Percentiles rank a stretch among this genome's conserved stretches.
phyloP scores from a whole-genome alignment of 92 coral and sea anemone genomes.

The Parazoanthus darwini region DNA sequence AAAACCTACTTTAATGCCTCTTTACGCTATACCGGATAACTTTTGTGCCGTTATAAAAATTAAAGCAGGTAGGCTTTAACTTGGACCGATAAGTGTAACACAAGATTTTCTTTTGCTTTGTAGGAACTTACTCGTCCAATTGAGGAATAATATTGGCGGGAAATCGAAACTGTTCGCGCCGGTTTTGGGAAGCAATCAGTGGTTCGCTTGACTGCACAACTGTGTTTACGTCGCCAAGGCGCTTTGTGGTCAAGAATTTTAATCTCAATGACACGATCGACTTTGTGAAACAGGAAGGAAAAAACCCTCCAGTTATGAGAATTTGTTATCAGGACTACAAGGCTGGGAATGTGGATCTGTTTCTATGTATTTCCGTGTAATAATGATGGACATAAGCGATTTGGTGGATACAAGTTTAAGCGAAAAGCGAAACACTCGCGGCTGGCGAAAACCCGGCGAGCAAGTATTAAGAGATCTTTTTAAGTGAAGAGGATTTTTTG shows the following conservation, averaged over 20 bases:
- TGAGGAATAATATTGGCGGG: neutral
- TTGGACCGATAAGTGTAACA: constrained; percentile 25
- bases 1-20: no score
- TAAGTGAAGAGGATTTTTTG: constrained; percentile 13
- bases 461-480: neutral
- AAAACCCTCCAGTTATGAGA: neutral
- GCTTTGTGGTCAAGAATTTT: constrained; percentile 8
- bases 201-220: neutral
- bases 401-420: neutral
- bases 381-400: neutral
- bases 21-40: no score
- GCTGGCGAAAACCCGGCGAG: neutral
- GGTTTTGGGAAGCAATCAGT: neutral
- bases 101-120: neutral
- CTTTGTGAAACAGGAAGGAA: constrained; percentile 9
- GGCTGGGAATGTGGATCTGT: neutral
- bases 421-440: neutral
- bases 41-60: no score
- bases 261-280: neutral
- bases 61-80: no score
- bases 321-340: neutral
- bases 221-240: constrained; percentile 24
- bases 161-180: constrained; percentile 20
- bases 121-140: neutral
- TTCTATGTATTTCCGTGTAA: neutral